A percentile compares a stretch with the other conserved stretches of the same genome.
These are phyloP conservation scores for Rhorus exstirpatorius DNA, from an alignment of 2,888 invertebrate genomes.

Conservation along the genomic window DNA sequence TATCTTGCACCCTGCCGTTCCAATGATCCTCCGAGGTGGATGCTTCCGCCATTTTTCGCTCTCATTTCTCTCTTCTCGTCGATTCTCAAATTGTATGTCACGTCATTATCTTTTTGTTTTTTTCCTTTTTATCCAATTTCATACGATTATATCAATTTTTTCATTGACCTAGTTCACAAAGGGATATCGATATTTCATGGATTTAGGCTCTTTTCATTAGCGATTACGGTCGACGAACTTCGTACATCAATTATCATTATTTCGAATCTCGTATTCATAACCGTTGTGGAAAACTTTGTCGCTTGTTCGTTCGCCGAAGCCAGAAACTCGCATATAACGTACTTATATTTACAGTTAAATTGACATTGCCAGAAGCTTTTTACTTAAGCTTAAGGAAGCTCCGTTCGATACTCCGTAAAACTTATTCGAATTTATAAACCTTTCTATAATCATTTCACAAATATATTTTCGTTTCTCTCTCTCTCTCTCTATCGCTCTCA, in stretches of 20 bases:
- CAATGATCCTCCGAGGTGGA: slow-evolving; percentile 61
- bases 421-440: slow-evolving; percentile 26
- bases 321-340: background rate
- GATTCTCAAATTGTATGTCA: slow-evolving; percentile 23
- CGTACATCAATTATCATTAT: too few species aligned
- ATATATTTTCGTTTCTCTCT: background rate
- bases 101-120: slow-evolving; percentile 11
- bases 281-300: background rate
- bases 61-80: slow-evolving; percentile 41
- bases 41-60: slow-evolving; percentile 68
- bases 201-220: too few species aligned
- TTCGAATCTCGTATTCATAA: background rate
- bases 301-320: background rate
- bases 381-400: slow-evolving; percentile 21
- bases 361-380: slow-evolving; percentile 1
- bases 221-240: too few species aligned
- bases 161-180: background rate
- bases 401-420: background rate
- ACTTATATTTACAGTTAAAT: slow-evolving; percentile 20
- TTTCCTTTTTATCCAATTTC: too few species aligned
- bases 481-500: too few species aligned
- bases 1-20: slow-evolving; percentile 56
- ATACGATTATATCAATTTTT: background rate
- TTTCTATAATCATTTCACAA: background rate
- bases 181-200: background rate